Evolutionary conservation across 1,140 invertebrate species (phyloP), one percentile per base, ranked within the genome.

Genomic region (Drosophila kikkawai): DNA sequence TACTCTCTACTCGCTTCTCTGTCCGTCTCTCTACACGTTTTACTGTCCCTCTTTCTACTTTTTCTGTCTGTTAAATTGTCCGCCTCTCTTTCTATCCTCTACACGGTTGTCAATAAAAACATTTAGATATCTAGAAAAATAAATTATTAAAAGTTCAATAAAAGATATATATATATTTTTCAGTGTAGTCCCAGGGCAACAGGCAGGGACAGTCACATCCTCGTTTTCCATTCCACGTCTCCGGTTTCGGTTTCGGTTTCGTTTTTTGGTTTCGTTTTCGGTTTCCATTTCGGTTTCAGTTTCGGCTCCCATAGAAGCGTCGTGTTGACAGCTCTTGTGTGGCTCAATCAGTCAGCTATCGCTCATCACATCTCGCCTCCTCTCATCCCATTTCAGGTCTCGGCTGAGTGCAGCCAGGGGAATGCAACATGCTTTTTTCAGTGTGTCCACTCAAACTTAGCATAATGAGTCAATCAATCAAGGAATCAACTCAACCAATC

Each of bases 291-390:
- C 67, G 44, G 45, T 63, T 77, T 42, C 60, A 36, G 36, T 47
- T 63, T 81, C 56, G 11, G 44, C 39, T 66, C 34, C 66, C 82
- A 74, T 70, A 68, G 50, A 69, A 76, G 70, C 68, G 56, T 82
- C 61, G 44, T 37, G 47, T 55, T 80, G 71, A 76, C 83, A 86
- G 79, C 83, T 82, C 86, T 87, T 86, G 71, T 77, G 60, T 60
- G 61, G 66, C 61, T 74, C 59, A 75, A 79, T 79, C 70, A 70
- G 64, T 48, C 50, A 58, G 39, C 45, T 26, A 39, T 45, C 47
- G 41, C 42, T 45, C 36, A 66, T 19, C 60, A 17, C 47, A 15
- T 48, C 22, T 15, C 22, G 8, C 4, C 26, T 17, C 48, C 17
- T 11, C 17, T 15, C 51, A 11, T n/a, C 19, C 36, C 13, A 39